Evolutionary conservation across 2,797 vertebrate genomes (phyloP), one percentile per base, ranked within the genome.

Genomic region (Silurus aristotelis): DNA sequence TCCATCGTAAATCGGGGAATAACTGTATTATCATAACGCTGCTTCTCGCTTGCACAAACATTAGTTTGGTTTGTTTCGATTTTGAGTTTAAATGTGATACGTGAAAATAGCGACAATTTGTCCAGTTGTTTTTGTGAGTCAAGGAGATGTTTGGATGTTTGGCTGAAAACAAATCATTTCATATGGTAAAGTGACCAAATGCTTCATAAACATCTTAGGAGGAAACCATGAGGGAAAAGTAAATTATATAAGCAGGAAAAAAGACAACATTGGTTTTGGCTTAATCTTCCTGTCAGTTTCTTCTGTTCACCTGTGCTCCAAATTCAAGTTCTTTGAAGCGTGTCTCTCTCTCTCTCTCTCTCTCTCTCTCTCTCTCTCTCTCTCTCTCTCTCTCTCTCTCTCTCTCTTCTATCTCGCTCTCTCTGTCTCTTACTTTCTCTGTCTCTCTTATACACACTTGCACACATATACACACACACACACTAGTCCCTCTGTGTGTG

Each of bases 401-500:
- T n/a, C 71, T 7, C 72, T 15, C 12, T 25, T 27, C n/a, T n/a
- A n/a, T n/a, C n/a, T n/a, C n/a, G n/a, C n/a, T n/a, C n/a, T n/a
- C n/a, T n/a, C n/a, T 27, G 1, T 48, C 5, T 25, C 46, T 55
- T 20, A 15, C 43, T 56, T 4, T 43, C 67, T 72, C 19, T 75
- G 6, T 52, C 71, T 15, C 72, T 25, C 12, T 25, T 31, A 19
- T 31, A 20, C 68, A 9, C 71, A 14, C 70, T 2, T 38, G 2
- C 71, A 6, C 43, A 15, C 72, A 75, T n/a, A 17, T 13, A 56
- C 52, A 61, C 4, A 46, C 27, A 78, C 31, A 63, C 58, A 87
- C 87, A 88, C 85, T 80, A 64, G 80, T 88, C 27, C 87, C 84
- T 83, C 83, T 88, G 87, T 88, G 46, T 84, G 86, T 85, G 86